Evolutionary conservation across 2,113 vertebrate genomes (phyloP).

Genomic region (Petromus typicus): DNA sequence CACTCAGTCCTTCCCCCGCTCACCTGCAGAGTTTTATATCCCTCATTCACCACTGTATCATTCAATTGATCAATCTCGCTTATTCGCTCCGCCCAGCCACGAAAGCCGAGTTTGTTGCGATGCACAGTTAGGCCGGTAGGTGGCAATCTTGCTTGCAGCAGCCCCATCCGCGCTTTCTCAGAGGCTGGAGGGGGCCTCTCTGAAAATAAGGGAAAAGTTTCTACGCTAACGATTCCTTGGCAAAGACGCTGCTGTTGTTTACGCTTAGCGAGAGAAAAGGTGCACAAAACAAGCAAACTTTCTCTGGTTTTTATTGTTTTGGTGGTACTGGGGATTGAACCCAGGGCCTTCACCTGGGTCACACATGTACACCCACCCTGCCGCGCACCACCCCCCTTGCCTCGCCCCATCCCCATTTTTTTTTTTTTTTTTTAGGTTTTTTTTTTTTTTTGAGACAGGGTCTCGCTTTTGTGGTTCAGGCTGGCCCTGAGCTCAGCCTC

Average conservation of each 20-base stretch:
- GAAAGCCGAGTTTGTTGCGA: background rate
- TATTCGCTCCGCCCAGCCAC: background rate
- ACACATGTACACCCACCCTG: background rate
- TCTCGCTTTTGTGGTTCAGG: too few relatives aligned
- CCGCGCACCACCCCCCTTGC: background rate
- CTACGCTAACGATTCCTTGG: background rate
- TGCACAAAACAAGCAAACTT: background rate
- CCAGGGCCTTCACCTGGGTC: background rate
- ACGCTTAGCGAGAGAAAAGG: background rate
- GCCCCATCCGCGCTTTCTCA: background rate
- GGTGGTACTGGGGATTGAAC: background rate
- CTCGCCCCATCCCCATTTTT: too few relatives aligned
- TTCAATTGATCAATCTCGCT: background rate
- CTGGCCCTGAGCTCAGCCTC: too few relatives aligned
- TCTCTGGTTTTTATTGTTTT: background rate
- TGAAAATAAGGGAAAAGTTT: background rate
- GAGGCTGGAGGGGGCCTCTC: fast-evolving
- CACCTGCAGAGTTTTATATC: background rate
- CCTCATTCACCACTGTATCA: background rate
- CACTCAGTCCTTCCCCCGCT: background rate
- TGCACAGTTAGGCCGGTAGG: background rate
- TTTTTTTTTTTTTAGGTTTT: too few relatives aligned
- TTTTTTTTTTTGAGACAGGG: too few relatives aligned
- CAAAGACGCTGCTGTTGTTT: background rate
- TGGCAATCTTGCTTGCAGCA: constrained; percentile 30